phyloP scores from a whole-genome alignment of 2,888 invertebrate species.

The Drosophila paranaensis region DNA sequence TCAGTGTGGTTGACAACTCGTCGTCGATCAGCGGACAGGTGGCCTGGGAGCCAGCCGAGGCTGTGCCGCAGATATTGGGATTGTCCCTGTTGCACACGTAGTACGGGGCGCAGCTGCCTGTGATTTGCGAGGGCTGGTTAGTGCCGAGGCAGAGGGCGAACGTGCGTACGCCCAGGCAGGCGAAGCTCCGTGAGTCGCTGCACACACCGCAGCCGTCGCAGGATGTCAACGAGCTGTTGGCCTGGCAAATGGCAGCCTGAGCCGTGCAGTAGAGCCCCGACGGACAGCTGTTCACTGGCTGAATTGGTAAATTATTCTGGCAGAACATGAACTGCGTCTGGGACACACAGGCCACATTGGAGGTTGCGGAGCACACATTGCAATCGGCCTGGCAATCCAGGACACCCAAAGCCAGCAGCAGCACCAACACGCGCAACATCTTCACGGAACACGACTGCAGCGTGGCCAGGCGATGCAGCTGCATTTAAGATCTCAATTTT shows the following conservation, averaged over 20 bases:
- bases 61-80: slow-evolving; percentile 46
- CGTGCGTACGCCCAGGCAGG: slow-evolving; percentile 51
- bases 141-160: slow-evolving; percentile 63
- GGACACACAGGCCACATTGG: slow-evolving; percentile 49
- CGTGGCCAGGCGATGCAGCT: not conserved
- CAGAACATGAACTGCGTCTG: slow-evolving; percentile 50
- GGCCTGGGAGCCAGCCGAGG: slow-evolving; percentile 16
- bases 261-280: slow-evolving; percentile 42
- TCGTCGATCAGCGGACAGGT: slow-evolving; percentile 51
- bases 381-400: slow-evolving; percentile 43
- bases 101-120: slow-evolving; percentile 41
- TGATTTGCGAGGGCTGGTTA: slow-evolving; percentile 1
- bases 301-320: slow-evolving; percentile 8
- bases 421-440: slow-evolving; percentile 45
- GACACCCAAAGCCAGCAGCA: slow-evolving; percentile 35
- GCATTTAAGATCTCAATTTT: slow-evolving; percentile 13
- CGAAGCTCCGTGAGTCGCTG: slow-evolving; percentile 39
- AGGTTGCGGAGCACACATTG: slow-evolving; percentile 34
- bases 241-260: slow-evolving; percentile 34
- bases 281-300: slow-evolving; percentile 45
- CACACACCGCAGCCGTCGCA: slow-evolving; percentile 45
- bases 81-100: slow-evolving; percentile 45
- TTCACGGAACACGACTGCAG: slow-evolving; percentile 26
- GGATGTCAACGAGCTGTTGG: not conserved
- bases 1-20: slow-evolving; percentile 9